These are phyloP conservation scores for Opisthocomus hoazin DNA, from an alignment of 2,113 vertebrate species.

Conservation along the genomic window DNA sequence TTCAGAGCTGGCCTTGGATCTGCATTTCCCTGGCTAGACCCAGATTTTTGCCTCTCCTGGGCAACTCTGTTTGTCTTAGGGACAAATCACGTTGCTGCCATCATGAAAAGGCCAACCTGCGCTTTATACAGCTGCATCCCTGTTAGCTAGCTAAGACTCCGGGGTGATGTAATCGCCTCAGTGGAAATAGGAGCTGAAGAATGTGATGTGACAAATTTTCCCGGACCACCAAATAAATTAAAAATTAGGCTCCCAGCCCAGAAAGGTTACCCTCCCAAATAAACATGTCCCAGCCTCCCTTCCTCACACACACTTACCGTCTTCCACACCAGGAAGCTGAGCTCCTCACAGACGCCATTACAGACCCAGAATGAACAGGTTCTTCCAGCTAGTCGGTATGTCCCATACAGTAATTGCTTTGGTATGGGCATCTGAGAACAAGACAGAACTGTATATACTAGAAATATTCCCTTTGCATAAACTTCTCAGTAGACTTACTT, in stretches of 20 bases:
- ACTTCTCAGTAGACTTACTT: constrained; percentile 51
- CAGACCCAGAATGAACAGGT: constrained; percentile 25
- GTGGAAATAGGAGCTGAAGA: constrained; percentile 33
- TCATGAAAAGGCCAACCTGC: not conserved
- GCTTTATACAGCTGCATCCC: not conserved
- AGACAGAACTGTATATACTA: constrained; percentile 42
- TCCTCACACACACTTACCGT: constrained; percentile 21
- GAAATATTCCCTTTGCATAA: constrained; percentile 51
- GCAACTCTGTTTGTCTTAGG: not conserved
- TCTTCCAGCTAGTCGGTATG: constrained; percentile 22
- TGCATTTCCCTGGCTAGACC: not conserved
- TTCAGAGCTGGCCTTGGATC: not conserved
- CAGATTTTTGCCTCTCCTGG: not conserved
- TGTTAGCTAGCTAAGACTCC: not conserved
- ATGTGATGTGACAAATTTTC: constrained; percentile 17
- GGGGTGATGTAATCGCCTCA: constrained; percentile 4
- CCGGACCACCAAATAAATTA: constrained; percentile 40
- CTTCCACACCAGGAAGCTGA: constrained; percentile 10
- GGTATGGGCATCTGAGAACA: constrained; percentile 56
- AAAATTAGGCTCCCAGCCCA: constrained; percentile 30
- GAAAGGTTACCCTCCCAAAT: constrained; percentile 29
- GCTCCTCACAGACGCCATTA: constrained; percentile 6
- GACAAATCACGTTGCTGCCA: not conserved
- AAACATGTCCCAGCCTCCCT: constrained; percentile 25
- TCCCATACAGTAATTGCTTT: constrained; percentile 27